A percentile compares a stretch with the other conserved stretches of the same genome.
phyloP scores from a whole-genome alignment of 2,888 invertebrate genomes.

The Tachina grossa region DNA sequence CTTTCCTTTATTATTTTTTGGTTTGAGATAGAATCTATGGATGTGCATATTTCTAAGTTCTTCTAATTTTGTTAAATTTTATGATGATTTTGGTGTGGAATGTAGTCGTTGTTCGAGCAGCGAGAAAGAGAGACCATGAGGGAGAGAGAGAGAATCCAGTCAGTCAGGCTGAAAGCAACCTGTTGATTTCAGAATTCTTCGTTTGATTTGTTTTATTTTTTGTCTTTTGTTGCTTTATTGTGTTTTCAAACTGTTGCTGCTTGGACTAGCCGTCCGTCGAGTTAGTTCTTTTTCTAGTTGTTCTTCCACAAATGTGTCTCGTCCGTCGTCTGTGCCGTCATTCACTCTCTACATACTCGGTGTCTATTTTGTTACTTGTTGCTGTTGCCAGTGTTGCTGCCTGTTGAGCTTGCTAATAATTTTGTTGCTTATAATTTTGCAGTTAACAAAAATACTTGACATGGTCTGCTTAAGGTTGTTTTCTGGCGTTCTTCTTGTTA shows the following conservation, averaged over 20 bases:
- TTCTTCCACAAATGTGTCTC: constrained; percentile 66
- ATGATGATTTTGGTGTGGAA: constrained; percentile 58
- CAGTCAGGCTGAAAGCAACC: constrained; percentile 39
- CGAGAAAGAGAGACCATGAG: constrained; percentile 9
- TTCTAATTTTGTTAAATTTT: constrained; percentile 32
- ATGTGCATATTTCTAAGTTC: not conserved
- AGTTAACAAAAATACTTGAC: constrained; percentile 66
- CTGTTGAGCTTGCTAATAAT: constrained; percentile 10
- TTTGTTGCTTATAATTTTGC: constrained; percentile 48
- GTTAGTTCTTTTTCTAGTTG: constrained; percentile 76
- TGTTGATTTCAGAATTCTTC: constrained; percentile 45
- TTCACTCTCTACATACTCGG: constrained; percentile 56
- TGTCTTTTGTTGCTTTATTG: constrained; percentile 4
- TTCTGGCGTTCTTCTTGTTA: constrained; percentile 45
- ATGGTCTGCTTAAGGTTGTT: constrained; percentile 71
- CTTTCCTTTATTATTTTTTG: constrained; percentile 29
- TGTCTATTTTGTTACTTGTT: constrained; percentile 63
- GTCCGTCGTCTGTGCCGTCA: constrained; percentile 55
- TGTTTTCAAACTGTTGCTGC: constrained; percentile 35
- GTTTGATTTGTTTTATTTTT: constrained; percentile 69
- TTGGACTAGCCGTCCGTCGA: constrained; percentile 12
- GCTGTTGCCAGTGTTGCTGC: constrained; percentile 36
- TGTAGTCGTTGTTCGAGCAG: constrained; percentile 65
- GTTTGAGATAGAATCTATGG: not conserved
- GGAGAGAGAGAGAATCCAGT: constrained; percentile 20